Conservation (phyloP, 1,140 invertebrate species). For the Halyomorpha halys region DNA sequence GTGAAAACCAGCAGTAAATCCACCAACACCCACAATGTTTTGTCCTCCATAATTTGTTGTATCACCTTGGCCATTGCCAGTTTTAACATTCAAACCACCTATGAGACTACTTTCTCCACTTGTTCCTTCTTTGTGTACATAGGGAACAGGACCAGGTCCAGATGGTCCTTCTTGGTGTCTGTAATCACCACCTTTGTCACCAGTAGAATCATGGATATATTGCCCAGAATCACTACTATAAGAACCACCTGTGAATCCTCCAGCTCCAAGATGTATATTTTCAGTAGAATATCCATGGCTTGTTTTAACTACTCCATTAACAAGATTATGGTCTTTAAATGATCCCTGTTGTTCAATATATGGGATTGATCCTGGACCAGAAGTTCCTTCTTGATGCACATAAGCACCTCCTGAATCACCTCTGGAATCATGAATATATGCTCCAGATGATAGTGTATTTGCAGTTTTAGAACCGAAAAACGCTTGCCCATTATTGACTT, state of each 20-base stretch:
- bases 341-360: neutral
- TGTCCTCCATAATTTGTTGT: neutral
- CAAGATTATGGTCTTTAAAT: neutral
- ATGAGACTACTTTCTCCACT: neutral
- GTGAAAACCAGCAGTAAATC: neutral
- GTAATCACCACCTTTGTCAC: slow-evolving; percentile 35
- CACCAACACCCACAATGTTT: neutral
- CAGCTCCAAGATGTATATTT: slow-evolving; percentile 24
- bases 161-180: neutral
- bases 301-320: slow-evolving; percentile 34
- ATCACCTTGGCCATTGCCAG: neutral
- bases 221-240: slow-evolving; percentile 31
- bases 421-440: slow-evolving; percentile 31
- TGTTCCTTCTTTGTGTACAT: neutral
- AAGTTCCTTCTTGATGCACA: neutral
- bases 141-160: neutral
- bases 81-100: neutral
- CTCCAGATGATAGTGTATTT: neutral
- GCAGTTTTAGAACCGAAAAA: no score
- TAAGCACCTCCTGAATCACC: slow-evolving; percentile 35
- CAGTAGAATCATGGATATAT: slow-evolving; percentile 32
- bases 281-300: slow-evolving; percentile 26
- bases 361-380: neutral
- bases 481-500: no score
- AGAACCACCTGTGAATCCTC: no score